phyloP scores from a whole-genome alignment of 2,113 vertebrate genomes.

The Furnarius figulus region DNA sequence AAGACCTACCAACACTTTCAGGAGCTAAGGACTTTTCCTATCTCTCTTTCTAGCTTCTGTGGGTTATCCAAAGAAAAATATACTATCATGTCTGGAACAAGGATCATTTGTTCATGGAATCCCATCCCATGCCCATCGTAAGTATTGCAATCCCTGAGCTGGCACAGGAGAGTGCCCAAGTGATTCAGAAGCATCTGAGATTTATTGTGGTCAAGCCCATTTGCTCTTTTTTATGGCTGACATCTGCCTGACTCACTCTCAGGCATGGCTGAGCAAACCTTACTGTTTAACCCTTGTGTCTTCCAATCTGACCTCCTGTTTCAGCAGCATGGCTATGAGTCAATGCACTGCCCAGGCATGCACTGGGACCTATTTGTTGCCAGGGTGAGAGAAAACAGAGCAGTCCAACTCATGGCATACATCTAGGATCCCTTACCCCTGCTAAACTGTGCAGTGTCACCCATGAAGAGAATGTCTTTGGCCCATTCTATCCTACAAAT shows the following conservation, averaged over 20 bases:
- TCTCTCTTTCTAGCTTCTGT: not conserved
- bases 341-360: not conserved
- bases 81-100: not conserved
- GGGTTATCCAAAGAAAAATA: not conserved
- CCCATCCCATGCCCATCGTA: not conserved
- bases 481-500: not conserved
- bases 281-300: not conserved
- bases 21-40: not conserved
- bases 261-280: not conserved
- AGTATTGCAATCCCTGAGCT: not conserved
- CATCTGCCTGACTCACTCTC: not conserved
- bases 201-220: not conserved
- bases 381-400: not conserved
- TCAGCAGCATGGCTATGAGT: not conserved
- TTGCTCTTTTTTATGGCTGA: not conserved
- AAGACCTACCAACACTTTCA: not conserved
- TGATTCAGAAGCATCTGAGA: not conserved
- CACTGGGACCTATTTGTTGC: not conserved
- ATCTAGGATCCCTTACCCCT: not conserved
- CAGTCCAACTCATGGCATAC: not conserved
- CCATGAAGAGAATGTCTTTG: not conserved
- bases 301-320: not conserved
- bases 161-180: not conserved
- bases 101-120: not conserved
- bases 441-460: not conserved